Conservation (phyloP, 2,113 vertebrate genomes). For the Crotalus horridus region DNA sequence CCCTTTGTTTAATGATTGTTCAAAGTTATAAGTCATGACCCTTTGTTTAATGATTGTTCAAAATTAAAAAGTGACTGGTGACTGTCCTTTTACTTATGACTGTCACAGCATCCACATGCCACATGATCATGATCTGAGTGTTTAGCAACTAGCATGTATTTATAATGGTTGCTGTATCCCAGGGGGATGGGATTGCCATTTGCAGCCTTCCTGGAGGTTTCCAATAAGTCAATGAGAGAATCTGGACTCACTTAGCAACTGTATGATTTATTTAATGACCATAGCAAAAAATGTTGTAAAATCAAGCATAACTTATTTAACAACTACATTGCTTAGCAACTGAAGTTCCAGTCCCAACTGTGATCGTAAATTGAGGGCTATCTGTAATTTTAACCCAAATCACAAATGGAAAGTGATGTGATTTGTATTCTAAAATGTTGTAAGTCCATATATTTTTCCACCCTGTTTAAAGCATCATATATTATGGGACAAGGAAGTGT, state of each 20-base stretch:
- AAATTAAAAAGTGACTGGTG: background rate
- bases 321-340: background rate
- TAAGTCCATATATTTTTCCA: background rate
- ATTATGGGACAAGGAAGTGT: background rate
- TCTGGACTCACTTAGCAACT: background rate
- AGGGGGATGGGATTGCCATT: background rate
- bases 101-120: background rate
- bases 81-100: background rate
- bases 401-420: background rate
- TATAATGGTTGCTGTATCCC: background rate
- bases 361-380: background rate
- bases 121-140: background rate
- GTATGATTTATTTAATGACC: background rate
- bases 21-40: background rate
- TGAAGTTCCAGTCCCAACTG: background rate
- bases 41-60: background rate
- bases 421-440: background rate
- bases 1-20: background rate
- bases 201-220: background rate
- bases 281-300: background rate
- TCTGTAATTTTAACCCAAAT: background rate
- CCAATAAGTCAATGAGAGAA: background rate
- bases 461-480: background rate
- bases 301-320: background rate
- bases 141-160: background rate